Base-by-base conservation (phyloP, 2,797 vertebrate genomes). In the Otolemur crassicaudatus region DNA sequence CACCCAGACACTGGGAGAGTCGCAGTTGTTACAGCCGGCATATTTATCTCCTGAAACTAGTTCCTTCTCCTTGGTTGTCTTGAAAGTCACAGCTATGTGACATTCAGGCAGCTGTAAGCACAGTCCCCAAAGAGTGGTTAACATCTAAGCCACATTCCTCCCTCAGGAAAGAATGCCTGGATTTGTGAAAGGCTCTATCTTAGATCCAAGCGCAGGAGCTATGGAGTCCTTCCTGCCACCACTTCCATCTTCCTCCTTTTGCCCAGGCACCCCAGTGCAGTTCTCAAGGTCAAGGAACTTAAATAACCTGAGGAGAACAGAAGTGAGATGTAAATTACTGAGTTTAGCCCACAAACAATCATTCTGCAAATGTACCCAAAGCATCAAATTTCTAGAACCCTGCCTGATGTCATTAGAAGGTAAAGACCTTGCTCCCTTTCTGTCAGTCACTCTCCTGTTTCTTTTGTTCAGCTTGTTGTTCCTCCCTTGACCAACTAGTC, bases 291-390 rank as follows among this genome's bases (percentile, higher is more conserved):
- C 86, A 94, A 87, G 86, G 27, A 79, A 31, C 69, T 84, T n/a
- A 88, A 89, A 90, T 79, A 86, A 93, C 25, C 16, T 17, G 79
- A 94, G 8, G 43, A 92, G 63, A 94, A 82, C 22, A 89, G 73
- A 76, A 56, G 81, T 22, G 46, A 85, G 14, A n/a, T 80, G 10
- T 76, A 69, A 29, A n/a, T 87, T 49, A 86, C 8, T 70, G 63
- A 34, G 5, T 37, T 80, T 58, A 53, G 25, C 27, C 20, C 29
- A 61, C 53, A 49, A 96, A 85, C 79, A 60, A 37, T 34, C 34
- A 91, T n/a, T 67, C 37, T 81, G 8, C 56, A 93, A 95, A 49
- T 25, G 63, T n/a, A 82, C 17, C 49, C 25, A 70, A 56, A 31
- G 19, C 27, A 40, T 16, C 56, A 37, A n/a, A 56, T 43, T 91